A percentile compares a stretch with the other conserved stretches of the same genome.
phyloP scores from a whole-genome alignment of 2,888 invertebrate genomes.

The Pediacus dermestoides region DNA sequence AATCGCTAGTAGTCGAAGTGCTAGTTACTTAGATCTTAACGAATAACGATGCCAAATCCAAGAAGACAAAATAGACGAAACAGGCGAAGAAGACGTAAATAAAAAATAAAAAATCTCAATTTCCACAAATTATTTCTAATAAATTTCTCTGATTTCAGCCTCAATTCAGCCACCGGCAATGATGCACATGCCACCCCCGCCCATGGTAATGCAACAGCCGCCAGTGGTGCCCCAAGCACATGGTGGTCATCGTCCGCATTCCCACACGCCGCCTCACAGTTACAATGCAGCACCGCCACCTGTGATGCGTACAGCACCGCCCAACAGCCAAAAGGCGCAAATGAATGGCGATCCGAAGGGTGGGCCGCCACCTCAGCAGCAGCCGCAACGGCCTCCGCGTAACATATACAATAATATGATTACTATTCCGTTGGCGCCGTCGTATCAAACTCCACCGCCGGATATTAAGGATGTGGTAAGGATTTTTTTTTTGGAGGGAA shows the following conservation, averaged over 20 bases:
- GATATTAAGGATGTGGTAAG: constrained; percentile 22
- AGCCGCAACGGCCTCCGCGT: constrained; percentile 24
- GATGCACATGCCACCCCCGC: constrained; percentile 18
- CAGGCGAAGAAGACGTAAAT: too few relatives aligned
- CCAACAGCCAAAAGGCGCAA: constrained; percentile 43
- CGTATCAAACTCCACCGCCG: constrained; percentile 32
- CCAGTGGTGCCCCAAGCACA: constrained; percentile 16
- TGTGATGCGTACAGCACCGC: constrained; percentile 43
- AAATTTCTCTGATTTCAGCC: too few relatives aligned
- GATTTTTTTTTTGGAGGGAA: constrained; percentile 5
- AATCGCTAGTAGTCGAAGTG: too few relatives aligned
- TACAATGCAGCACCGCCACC: constrained; percentile 14
- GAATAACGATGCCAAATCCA: too few relatives aligned
- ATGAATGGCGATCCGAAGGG: constrained; percentile 43
- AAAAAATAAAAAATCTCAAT: too few relatives aligned
- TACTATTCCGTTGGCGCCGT: constrained; percentile 52
- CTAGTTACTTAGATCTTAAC: too few relatives aligned
- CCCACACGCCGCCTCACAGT: constrained; percentile 34
- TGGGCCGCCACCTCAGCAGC: constrained; percentile 39
- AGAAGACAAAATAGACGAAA: too few relatives aligned
- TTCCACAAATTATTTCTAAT: constrained; percentile 1
- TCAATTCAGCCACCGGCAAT: constrained; percentile 3
- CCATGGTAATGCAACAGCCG: constrained; percentile 16
- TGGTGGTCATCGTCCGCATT: constrained; percentile 27
- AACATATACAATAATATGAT: constrained; percentile 28